A percentile compares a stretch with the other conserved stretches of the same genome.
Conservation (phyloP, 2,888 invertebrate genomes). For the Caenorhabditis sp. region DNA sequence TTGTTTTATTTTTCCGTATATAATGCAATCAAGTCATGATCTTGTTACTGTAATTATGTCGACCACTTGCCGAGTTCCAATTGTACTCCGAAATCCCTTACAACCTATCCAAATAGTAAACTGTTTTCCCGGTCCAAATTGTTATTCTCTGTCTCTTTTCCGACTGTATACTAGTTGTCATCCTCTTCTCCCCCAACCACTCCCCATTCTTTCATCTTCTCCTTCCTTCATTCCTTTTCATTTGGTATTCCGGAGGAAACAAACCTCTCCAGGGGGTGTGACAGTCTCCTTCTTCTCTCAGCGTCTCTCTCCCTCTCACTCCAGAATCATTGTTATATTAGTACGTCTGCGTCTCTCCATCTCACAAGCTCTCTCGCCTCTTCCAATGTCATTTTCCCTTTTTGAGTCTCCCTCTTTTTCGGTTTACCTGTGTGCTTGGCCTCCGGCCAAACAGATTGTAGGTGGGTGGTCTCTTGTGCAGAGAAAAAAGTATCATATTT, state of each 20-base stretch:
- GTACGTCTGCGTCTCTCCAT: constrained; percentile 41
- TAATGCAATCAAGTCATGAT: no score
- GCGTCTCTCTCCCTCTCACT: constrained; percentile 22
- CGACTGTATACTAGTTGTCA: constrained; percentile 9
- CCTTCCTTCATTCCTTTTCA: constrained; percentile 7
- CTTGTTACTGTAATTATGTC: no score
- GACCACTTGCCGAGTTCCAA: no score
- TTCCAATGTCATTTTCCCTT: constrained; percentile 53
- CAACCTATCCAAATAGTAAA: background rate
- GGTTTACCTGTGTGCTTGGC: constrained; percentile 40
- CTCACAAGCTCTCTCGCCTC: constrained; percentile 25
- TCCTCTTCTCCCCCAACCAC: constrained; percentile 21
- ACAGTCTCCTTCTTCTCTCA: constrained; percentile 27
- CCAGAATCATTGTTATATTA: constrained; percentile 48
- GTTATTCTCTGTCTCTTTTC: background rate
- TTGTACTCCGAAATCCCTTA: background rate
- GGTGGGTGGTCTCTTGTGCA: constrained; percentile 29
- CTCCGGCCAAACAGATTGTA: constrained; percentile 26
- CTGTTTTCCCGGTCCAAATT: background rate
- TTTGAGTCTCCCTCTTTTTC: constrained; percentile 12
- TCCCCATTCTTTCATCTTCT: constrained; percentile 36
- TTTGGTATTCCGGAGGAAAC: constrained; percentile 21
- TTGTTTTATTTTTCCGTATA: no score
- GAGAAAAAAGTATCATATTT: no score
- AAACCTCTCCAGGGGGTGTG: constrained; percentile 15